Evolutionary conservation across 2,797 vertebrate genomes (phyloP), one percentile per base, ranked within the genome.

Genomic region (Sparus aurata): DNA sequence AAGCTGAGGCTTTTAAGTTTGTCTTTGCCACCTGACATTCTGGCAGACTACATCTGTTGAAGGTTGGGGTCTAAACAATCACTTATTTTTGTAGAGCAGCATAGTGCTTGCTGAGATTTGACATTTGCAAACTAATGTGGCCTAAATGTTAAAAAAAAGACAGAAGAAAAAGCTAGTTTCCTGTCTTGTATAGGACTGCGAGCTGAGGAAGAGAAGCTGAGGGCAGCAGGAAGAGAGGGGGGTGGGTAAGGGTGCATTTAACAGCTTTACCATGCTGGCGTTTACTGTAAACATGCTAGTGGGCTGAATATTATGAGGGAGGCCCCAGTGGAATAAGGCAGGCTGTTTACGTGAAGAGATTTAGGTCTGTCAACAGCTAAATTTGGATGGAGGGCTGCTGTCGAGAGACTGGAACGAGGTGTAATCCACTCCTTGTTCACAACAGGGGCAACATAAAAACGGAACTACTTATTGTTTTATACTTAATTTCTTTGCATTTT

Each of bases 201-300:
- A 68, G 75, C 43, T 61, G n/a, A 75, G 69, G 67, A 59, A 54
- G 76, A 73, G 45, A 55, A 65, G 58, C 41, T 27, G 38, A 54
- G 66, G 15, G 45, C 41, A 68, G 77, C 4, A 5, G 27, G 53
- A 75, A 69, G 64, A 63, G 20, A 30, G 47, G 4, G 4, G 43
- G 69, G 57, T 43, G 69, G 46, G 38, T 67, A 22, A 22, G 62
- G 50, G 46, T 54, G 23, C 73, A 64, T 79, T 87, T 84, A 92
- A 90, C 85, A 84, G 85, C 88, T 91, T 91, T 80, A 89, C 79
- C 72, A 81, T 76, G 58, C 84, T 55, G 70, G 58, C 81, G 60
- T 91, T 93, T 90, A 89, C 87, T 91, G 86, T 92, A 93, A 94
- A 94, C 92, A 91, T 76, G 55, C 59, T 57, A 72, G 84, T 81